phyloP scores from a whole-genome alignment of 2,797 vertebrate genomes.

The Tapirus indicus region DNA sequence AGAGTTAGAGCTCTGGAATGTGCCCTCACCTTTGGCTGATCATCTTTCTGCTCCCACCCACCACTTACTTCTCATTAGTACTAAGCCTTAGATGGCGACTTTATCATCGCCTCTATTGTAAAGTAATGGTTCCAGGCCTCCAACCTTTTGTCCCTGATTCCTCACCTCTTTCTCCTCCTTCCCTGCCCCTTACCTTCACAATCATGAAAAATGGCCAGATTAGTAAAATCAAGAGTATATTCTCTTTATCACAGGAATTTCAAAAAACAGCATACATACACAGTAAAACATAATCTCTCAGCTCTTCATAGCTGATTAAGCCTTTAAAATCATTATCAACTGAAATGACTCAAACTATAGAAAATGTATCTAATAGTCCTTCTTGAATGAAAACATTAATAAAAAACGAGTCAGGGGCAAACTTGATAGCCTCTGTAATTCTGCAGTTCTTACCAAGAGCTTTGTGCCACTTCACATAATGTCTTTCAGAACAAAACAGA shows the following conservation, averaged over 20 bases:
- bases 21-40: background rate
- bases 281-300: background rate
- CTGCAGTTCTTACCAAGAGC: background rate
- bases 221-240: background rate
- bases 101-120: background rate
- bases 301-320: background rate
- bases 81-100: background rate
- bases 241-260: background rate
- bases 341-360: background rate
- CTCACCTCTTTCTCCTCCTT: background rate
- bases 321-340: background rate
- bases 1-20: background rate
- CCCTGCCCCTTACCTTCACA: background rate
- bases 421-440: background rate
- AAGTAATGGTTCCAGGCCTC: background rate
- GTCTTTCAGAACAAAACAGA: background rate
- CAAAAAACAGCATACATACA: background rate
- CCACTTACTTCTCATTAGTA: background rate
- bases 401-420: background rate
- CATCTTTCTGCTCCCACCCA: background rate
- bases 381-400: background rate
- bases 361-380: background rate
- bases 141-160: background rate
- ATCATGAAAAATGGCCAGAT: background rate
- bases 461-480: background rate